A percentile compares a stretch with the other conserved stretches of the same genome.
Conservation (phyloP, 1,140 invertebrate species). For the Carcinoscorpius rotundicauda region DNA sequence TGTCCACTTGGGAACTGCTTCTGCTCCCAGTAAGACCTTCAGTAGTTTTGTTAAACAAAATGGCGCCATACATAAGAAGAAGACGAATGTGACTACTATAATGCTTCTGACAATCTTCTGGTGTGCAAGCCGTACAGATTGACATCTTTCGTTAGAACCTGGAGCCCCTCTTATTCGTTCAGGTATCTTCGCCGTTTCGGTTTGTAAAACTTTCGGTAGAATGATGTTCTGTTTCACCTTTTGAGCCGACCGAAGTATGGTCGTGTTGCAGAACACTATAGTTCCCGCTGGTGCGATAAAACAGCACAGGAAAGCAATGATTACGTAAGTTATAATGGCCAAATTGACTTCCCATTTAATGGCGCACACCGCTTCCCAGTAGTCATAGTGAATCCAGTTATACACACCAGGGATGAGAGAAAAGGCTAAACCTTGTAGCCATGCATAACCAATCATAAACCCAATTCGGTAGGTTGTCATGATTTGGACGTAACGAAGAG, state of each 20-base stretch:
- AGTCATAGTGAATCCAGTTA: slow-evolving; percentile 10
- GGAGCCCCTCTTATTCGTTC: too few species aligned
- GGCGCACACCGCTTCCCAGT: slow-evolving; percentile 9
- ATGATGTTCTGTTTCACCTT: too few species aligned
- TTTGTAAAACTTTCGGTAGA: too few species aligned
- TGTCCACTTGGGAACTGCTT: slow-evolving; percentile 3
- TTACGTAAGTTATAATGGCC: not conserved
- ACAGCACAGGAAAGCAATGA: not conserved
- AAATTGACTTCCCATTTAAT: not conserved
- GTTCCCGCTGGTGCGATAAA: slow-evolving; percentile 1
- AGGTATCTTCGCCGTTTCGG: too few species aligned
- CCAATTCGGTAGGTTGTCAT: not conserved
- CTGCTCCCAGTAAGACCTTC: not conserved
- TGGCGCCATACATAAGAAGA: slow-evolving; percentile 8
- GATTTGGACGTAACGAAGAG: slow-evolving; percentile 6
- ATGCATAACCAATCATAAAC: not conserved
- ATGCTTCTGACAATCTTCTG: slow-evolving; percentile 13
- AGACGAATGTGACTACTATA: slow-evolving; percentile 7
- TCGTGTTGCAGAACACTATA: not conserved
- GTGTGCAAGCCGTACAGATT: too few species aligned
- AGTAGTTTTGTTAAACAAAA: not conserved
- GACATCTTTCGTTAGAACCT: too few species aligned
- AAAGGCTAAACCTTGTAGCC: not conserved
- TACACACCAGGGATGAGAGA: not conserved
- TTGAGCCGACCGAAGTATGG: slow-evolving; percentile 4